phyloP scores from a whole-genome alignment of 2,113 vertebrate genomes.

The Brienomyrus longianalis region DNA sequence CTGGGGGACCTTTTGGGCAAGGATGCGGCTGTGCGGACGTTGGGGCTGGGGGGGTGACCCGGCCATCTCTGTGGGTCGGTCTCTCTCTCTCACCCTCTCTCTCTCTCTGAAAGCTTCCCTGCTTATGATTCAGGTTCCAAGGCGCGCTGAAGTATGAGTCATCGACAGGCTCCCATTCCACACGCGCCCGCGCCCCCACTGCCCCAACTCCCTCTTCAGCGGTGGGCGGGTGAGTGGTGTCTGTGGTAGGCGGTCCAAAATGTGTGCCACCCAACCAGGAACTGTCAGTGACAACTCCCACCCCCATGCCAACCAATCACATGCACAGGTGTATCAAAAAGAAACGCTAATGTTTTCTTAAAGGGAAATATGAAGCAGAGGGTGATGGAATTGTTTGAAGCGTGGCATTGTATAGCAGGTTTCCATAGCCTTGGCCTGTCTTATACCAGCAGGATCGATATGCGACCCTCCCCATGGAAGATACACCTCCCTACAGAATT shows the following conservation, averaged over 20 bases:
- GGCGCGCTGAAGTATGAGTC: slow-evolving; percentile 33
- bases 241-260: not conserved
- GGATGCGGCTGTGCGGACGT: not conserved
- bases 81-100: too few species aligned
- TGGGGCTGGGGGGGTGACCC: not conserved
- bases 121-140: slow-evolving; percentile 13
- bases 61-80: not conserved
- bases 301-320: not conserved
- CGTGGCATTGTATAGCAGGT: not conserved
- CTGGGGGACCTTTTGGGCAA: not conserved
- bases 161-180: slow-evolving; percentile 30
- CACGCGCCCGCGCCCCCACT: slow-evolving; percentile 32
- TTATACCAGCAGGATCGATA: not conserved
- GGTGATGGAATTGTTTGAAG: not conserved
- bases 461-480: not conserved
- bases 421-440: not conserved
- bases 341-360: not conserved
- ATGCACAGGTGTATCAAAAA: not conserved
- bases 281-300: not conserved
- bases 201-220: not conserved
- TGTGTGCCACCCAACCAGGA: not conserved
- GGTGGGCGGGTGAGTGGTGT: not conserved
- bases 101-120: not conserved
- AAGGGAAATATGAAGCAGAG: not conserved
- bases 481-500: not conserved